Evolutionary conservation across 2,113 vertebrate species (phyloP).

Genomic region (Peromyscus californicus): DNA sequence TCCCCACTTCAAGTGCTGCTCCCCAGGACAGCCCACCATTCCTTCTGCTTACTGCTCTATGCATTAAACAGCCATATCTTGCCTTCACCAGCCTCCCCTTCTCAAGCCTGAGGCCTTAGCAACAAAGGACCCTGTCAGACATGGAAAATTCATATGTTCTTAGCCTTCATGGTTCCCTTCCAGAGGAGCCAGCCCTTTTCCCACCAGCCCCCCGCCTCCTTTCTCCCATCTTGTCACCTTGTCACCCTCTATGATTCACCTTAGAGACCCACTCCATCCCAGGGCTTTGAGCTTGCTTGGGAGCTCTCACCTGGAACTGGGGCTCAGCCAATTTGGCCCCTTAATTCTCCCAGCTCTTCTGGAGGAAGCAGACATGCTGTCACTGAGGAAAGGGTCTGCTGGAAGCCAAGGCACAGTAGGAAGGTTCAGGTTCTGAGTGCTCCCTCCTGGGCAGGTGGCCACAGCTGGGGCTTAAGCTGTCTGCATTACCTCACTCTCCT

Average conservation of each 20-base stretch:
- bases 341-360: neutral
- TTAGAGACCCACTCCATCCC: neutral
- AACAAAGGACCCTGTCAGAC: neutral
- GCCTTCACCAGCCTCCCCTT: neutral
- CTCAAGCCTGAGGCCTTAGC: neutral
- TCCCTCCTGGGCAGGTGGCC: neutral
- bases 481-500: neutral
- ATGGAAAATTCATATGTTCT: fast-evolving
- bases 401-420: fast-evolving
- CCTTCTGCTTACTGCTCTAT: neutral
- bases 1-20: too few relatives aligned
- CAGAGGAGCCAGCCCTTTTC: neutral
- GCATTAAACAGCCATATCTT: neutral
- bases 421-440: neutral
- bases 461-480: neutral
- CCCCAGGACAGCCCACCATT: neutral
- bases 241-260: neutral
- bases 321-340: neutral
- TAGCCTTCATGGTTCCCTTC: neutral
- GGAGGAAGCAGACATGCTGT: neutral
- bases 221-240: fast-evolving
- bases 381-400: neutral
- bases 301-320: fast-evolving
- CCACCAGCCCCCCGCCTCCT: too few relatives aligned
- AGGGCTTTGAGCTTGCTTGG: neutral